phyloP scores from a whole-genome alignment of 2,888 invertebrate genomes.

The Labia minor region DNA sequence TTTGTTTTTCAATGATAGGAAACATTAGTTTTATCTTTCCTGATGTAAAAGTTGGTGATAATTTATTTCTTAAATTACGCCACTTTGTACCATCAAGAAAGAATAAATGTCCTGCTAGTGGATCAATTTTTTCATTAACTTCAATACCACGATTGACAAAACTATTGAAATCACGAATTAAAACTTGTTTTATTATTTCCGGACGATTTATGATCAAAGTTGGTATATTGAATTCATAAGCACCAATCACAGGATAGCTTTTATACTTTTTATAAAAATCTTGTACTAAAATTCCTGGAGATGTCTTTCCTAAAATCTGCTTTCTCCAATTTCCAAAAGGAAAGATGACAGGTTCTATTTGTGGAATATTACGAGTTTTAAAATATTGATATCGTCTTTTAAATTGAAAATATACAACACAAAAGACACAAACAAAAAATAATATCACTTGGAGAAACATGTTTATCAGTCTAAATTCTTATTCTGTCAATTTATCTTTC shows the following conservation, averaged over 20 bases:
- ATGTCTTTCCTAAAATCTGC: no score
- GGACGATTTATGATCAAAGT: conserved; percentile 50
- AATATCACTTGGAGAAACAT: no score
- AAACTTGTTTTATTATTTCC: conserved; percentile 43
- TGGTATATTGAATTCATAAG: conserved; percentile 32
- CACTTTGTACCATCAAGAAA: conserved; percentile 27
- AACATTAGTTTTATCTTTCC: conserved; percentile 31
- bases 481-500: no score
- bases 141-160: conserved; percentile 56
- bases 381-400: no score
- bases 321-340: no score
- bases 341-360: no score
- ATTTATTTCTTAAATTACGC: conserved; percentile 29
- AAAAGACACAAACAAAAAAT: no score
- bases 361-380: no score
- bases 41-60: conserved; percentile 30
- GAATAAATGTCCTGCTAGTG: conserved; percentile 9
- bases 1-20: conserved; percentile 21
- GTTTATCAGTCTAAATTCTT: no score
- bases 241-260: not conserved
- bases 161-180: conserved; percentile 51
- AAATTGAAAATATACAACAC: no score
- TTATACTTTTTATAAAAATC: no score
- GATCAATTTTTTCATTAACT: conserved; percentile 29
- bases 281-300: no score